Evolutionary conservation across 2,113 vertebrate genomes (phyloP), one percentile per base, ranked within the genome.

Genomic region (Myotis davidii): DNA sequence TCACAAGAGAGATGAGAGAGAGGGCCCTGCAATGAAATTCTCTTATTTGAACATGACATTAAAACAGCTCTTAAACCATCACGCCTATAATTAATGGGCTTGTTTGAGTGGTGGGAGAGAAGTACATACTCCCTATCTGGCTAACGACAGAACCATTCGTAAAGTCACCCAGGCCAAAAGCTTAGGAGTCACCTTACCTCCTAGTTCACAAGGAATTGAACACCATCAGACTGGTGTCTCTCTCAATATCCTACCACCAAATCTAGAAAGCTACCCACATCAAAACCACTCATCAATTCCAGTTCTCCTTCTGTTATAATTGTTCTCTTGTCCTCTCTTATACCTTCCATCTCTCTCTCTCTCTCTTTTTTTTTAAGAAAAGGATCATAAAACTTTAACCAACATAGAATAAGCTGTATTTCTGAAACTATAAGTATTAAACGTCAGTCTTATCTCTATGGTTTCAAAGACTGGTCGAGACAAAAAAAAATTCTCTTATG

Each of bases 21-120:
- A 94, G 20, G 17, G 16, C 5, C 50, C 27, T 9, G 32, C 34
- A 82, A 34, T 88, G 37, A 86, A 85, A 79, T n/a, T 90, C 20
- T 92, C 79, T 87, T 77, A 89, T 87, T 97, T 77, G 69, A 34
- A 54, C 42, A 83, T 16, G 70, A n/a, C 65, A 93, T 12, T 79
- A 29, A 88, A 83, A 72, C 1, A 81, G 56, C 52, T 92, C 85
- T 88, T 90, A 29, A 39, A 54, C 6, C 83, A 73, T 72, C 23
- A 39, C 34, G 81, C n/a, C 42, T 88, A 70, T 37, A 76, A 85
- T 59, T 91, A 93, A 70, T 42, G 25, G 17, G 48, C 0, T 13
- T 32, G 25, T 77, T 42, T 83, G 48, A 86, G 13, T 42, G 74
- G n/a, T 27, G 2, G 23, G 13, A 59, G n/a, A 83, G n/a, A 45